phyloP scores from a whole-genome alignment of 2,888 invertebrate genomes.

The Desoria tigrina region DNA sequence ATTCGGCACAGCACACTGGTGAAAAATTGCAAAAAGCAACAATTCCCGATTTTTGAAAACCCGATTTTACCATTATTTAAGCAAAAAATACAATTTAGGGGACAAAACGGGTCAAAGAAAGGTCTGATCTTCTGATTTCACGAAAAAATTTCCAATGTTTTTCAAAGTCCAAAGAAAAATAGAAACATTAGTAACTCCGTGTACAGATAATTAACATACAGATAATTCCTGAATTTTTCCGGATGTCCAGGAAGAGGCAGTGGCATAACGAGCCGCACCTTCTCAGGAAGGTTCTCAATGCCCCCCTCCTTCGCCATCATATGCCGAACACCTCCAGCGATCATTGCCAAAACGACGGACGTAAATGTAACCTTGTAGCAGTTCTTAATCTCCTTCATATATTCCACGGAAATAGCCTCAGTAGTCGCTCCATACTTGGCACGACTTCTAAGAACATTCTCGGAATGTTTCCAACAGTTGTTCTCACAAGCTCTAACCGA shows the following conservation, averaged over 20 bases:
- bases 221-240: constrained; percentile 1
- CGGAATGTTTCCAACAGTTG: background rate
- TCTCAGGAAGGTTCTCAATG: background rate
- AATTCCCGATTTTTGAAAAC: too few relatives aligned
- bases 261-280: background rate
- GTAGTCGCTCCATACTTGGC: background rate
- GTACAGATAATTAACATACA: background rate
- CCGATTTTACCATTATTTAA: too few relatives aligned
- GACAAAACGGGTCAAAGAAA: too few relatives aligned
- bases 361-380: background rate
- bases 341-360: background rate
- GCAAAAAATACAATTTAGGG: too few relatives aligned
- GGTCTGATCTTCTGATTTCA: too few relatives aligned
- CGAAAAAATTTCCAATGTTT: too few relatives aligned
- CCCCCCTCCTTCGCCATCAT: too few relatives aligned
- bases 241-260: background rate
- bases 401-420: background rate
- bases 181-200: too few relatives aligned
- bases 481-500: too few relatives aligned
- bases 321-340: background rate
- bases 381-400: constrained; percentile 2
- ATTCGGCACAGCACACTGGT: too few relatives aligned
- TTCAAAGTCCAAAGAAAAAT: too few relatives aligned
- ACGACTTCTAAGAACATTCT: background rate
- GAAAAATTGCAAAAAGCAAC: too few relatives aligned